A percentile compares a stretch with the other conserved stretches of the same genome.
These are phyloP conservation scores for Metopolophium dirhodum DNA, from an alignment of 1,140 invertebrate species.

Conservation along the genomic window DNA sequence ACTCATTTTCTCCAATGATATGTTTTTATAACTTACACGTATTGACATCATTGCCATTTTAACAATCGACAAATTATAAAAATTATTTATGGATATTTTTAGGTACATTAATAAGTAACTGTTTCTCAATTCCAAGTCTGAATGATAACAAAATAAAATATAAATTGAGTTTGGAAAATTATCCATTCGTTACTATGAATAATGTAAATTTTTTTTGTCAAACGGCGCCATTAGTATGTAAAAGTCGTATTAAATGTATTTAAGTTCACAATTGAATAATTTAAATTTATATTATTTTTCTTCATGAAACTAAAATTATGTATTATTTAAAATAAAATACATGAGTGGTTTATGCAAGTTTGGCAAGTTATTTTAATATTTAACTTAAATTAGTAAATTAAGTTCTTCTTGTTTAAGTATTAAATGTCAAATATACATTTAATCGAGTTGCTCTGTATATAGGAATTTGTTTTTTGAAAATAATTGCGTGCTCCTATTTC, in stretches of 20 bases:
- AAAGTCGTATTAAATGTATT: slow-evolving; percentile 8
- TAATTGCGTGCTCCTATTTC: background rate
- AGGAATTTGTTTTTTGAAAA: background rate
- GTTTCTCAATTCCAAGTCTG: too few species aligned
- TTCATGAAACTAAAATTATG: background rate
- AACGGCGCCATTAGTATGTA: slow-evolving; percentile 1
- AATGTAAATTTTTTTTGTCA: slow-evolving; percentile 12
- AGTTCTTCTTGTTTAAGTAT: background rate
- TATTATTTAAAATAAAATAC: background rate
- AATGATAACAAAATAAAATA: background rate
- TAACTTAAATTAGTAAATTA: background rate
- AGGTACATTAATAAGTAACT: background rate
- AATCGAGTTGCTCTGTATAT: background rate
- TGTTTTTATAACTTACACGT: background rate
- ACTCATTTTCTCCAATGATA: background rate
- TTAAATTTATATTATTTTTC: background rate
- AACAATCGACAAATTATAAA: background rate
- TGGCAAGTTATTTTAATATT: background rate
- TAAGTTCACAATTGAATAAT: slow-evolving; percentile 35
- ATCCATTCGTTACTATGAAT: background rate
- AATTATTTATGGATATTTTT: background rate
- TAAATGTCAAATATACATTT: background rate
- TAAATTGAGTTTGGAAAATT: slow-evolving; percentile 12
- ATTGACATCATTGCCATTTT: background rate
- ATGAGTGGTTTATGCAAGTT: background rate